These are phyloP conservation scores for Acanthoscelides obtectus DNA, from an alignment of 2,888 invertebrate genomes.

Conservation along the genomic window DNA sequence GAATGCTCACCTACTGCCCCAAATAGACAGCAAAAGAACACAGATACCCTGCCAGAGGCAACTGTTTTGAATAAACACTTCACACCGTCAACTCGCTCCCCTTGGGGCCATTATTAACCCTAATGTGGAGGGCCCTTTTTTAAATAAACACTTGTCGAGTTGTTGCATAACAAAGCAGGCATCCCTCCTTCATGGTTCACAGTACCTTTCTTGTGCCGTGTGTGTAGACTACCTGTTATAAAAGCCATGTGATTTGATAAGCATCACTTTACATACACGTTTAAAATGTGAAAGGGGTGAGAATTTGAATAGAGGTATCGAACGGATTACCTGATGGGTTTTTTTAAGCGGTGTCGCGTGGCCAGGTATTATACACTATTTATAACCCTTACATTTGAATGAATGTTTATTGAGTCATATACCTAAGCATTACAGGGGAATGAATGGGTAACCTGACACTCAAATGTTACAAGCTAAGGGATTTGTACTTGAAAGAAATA, in stretches of 20 bases:
- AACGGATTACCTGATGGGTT: constrained; percentile 26
- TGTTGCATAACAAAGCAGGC: not conserved
- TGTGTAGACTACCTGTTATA: not conserved
- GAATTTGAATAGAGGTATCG: constrained; percentile 29
- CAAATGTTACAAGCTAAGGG: no score
- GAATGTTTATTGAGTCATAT: no score
- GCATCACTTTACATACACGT: constrained; percentile 14
- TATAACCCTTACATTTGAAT: not conserved
- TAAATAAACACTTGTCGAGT: constrained; percentile 1
- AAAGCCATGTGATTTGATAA: constrained; percentile 15
- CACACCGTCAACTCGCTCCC: not conserved
- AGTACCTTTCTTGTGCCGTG: constrained; percentile 3
- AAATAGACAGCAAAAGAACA: not conserved
- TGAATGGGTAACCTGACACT: no score
- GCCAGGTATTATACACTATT: constrained; percentile 10
- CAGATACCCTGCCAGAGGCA: not conserved
- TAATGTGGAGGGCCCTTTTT: not conserved
- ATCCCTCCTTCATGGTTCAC: not conserved
- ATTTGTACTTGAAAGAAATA: no score
- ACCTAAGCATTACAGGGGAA: no score
- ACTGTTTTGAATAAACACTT: not conserved
- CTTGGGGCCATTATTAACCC: not conserved
- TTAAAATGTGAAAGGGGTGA: constrained; percentile 30
- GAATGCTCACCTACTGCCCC: not conserved
- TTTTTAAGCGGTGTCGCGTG: constrained; percentile 27